Conservation (phyloP, 2,797 vertebrate genomes). For the Lagodon rhomboides region DNA sequence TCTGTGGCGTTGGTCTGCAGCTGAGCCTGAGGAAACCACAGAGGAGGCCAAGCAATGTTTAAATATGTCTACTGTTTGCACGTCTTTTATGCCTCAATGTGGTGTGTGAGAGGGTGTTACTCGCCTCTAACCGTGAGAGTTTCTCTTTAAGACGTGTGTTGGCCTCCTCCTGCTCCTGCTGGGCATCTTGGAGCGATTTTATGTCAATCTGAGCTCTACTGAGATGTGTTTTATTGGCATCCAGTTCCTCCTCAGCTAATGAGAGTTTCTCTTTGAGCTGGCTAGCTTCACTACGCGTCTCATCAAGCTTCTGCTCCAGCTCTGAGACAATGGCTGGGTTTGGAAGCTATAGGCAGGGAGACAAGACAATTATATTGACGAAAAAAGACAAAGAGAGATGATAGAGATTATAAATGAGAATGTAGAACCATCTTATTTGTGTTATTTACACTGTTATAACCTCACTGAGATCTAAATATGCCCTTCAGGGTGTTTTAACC, state of each 20-base stretch:
- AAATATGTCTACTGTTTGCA: slow-evolving; percentile 7
- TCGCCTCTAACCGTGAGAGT: slow-evolving; percentile 90
- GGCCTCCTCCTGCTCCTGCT: slow-evolving; percentile 82
- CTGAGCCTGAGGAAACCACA: slow-evolving; percentile 76
- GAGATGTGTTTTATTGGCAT: slow-evolving; percentile 72
- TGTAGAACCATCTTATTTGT: not conserved
- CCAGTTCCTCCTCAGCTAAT: slow-evolving; percentile 87
- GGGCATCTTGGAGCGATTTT: slow-evolving; percentile 64
- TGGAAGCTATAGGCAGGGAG: slow-evolving; percentile 77
- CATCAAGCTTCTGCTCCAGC: slow-evolving; percentile 85
- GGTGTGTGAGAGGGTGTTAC: not conserved
- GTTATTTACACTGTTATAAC: slow-evolving; percentile 8
- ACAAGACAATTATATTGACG: slow-evolving; percentile 11
- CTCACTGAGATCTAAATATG: not conserved
- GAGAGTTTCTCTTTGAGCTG: slow-evolving; percentile 87
- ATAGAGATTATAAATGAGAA: not conserved
- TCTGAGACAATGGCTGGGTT: slow-evolving; percentile 78
- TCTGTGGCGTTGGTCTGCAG: slow-evolving; percentile 83
- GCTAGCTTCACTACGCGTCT: slow-evolving; percentile 82
- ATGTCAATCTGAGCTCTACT: slow-evolving; percentile 72
- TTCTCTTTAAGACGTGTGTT: slow-evolving; percentile 89
- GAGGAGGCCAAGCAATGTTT: slow-evolving; percentile 8
- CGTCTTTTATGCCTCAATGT: not conserved
- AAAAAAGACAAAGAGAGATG: not conserved
- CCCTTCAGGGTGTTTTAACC: not conserved